Evolutionary conservation across 2,888 invertebrate genomes (phyloP).

Genomic region (Dimorphilus gyrociliatus): DNA sequence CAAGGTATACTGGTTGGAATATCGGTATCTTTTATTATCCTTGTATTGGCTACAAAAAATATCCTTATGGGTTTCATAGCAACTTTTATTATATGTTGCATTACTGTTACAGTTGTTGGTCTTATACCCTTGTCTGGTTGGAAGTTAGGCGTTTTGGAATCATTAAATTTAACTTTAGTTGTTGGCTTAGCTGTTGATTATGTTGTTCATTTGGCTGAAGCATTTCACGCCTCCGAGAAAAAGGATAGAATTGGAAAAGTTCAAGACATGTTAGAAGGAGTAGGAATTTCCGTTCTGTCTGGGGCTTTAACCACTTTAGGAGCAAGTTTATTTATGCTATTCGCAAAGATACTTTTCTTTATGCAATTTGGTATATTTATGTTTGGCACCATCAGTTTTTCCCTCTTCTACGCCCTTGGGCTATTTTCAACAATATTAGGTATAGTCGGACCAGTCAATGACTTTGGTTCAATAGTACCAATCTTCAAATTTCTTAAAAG

Average conservation of each 20-base stretch:
- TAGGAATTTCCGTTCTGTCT: slow-evolving; percentile 23
- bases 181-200: slow-evolving; percentile 23
- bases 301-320: slow-evolving; percentile 25
- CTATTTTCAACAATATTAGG: slow-evolving; percentile 19
- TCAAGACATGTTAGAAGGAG: slow-evolving; percentile 15
- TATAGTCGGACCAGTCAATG: slow-evolving; percentile 16
- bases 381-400: slow-evolving; percentile 23
- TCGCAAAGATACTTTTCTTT: slow-evolving; percentile 22
- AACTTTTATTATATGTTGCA: slow-evolving; percentile 6
- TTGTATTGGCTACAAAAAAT: slow-evolving; percentile 7
- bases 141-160: slow-evolving; percentile 15
- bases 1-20: slow-evolving; percentile 6
- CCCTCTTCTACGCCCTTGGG: slow-evolving; percentile 18
- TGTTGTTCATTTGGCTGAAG: slow-evolving; percentile 23
- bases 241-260: slow-evolving; percentile 14
- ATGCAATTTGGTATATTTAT: slow-evolving; percentile 25
- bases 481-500: too few relatives aligned
- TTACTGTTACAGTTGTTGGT: slow-evolving; percentile 8
- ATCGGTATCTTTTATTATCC: slow-evolving; percentile 5
- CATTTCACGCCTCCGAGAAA: slow-evolving; percentile 14
- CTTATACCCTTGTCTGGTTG: slow-evolving; percentile 8
- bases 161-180: slow-evolving; percentile 19
- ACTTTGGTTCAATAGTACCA: slow-evolving; percentile 9
- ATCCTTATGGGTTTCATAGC: slow-evolving; percentile 7
- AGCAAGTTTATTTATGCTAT: slow-evolving; percentile 20